Evolutionary conservation across 2,888 invertebrate species (phyloP), one percentile per base, ranked within the genome.

Genomic region (Macrophya alboannulata): DNA sequence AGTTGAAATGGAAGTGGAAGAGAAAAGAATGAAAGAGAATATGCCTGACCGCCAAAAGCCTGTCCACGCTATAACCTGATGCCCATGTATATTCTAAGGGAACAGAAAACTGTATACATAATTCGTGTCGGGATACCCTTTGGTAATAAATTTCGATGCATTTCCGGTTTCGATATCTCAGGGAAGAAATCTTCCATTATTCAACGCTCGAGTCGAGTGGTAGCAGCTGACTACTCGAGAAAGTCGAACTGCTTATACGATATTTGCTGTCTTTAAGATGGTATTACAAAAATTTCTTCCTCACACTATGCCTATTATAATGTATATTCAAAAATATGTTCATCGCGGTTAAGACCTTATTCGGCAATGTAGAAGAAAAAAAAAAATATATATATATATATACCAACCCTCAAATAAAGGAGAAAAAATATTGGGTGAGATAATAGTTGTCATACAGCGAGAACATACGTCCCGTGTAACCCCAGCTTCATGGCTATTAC

Each of bases 161-260:
- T 55, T 82, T 51, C 85, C 45, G 71, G 68, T 85, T 82, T 82
- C 43, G 43, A 71, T 85, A 85, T 82, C 72, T 45, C 72, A 17
- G 9, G 4, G 48, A 85, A 37, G 59, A 82, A 40, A 81, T 82
- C 71, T 82, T 71, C 68, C 71, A 85, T 85, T 79, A 71, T 85
- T 71, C 72, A 82, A 40, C 71, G 71, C 68, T 51, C 37, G 68
- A 68, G 83, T 83, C 48, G 68, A 48, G 68, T 48, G 68, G 68
- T 68, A 83, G 83, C 83, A 83, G 83, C 83, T 83, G 83, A 83
- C 81, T 62, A 31, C 81, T 62, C 62, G 81, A 62, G 81, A 81
- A 81, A 81, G 62, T 59, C 43, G 43, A 43, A 62, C 62, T 21
- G 3, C 31, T 3, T 31, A 31, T 40, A 77, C 55, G 43, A 31